Evolutionary conservation across 2,797 vertebrate species (phyloP).

Genomic region (Eleutherodactylus coqui): DNA sequence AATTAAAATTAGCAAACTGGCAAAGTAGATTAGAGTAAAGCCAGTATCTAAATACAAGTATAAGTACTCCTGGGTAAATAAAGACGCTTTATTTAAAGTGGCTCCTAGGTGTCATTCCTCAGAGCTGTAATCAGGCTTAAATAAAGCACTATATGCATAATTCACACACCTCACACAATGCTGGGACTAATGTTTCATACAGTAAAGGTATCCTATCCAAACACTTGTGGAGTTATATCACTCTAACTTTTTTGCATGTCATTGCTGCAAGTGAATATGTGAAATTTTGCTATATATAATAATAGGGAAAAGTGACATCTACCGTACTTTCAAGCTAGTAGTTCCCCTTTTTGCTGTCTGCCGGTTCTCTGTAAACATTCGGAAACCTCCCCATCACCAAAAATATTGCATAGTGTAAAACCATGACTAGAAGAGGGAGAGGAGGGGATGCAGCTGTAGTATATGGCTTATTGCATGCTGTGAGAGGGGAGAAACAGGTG

Average conservation of each 20-base stretch:
- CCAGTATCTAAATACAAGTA: conserved; percentile 25
- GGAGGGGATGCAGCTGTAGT: background rate
- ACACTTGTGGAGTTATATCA: no score
- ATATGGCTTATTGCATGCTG: background rate
- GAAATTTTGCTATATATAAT: background rate
- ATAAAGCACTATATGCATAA: conserved; percentile 2
- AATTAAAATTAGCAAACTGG: background rate
- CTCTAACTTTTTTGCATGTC: background rate
- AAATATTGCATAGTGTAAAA: background rate
- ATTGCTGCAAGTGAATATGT: background rate
- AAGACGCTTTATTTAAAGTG: conserved; percentile 46
- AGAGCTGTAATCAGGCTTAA: conserved; percentile 43
- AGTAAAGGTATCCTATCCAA: no score
- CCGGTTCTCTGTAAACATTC: background rate
- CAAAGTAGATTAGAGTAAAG: conserved; percentile 30
- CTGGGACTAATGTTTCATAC: background rate
- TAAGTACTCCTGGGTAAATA: conserved; percentile 49
- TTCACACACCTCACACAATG: background rate
- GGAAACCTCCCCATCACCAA: background rate
- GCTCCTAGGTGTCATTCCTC: conserved; percentile 42
- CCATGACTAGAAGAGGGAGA: background rate
- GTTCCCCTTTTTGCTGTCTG: no score
- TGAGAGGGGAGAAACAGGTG: background rate
- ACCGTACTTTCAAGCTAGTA: background rate
- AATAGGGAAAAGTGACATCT: background rate